Base-by-base conservation (phyloP, 2,113 vertebrate species). In the Pteropus alecto region DNA sequence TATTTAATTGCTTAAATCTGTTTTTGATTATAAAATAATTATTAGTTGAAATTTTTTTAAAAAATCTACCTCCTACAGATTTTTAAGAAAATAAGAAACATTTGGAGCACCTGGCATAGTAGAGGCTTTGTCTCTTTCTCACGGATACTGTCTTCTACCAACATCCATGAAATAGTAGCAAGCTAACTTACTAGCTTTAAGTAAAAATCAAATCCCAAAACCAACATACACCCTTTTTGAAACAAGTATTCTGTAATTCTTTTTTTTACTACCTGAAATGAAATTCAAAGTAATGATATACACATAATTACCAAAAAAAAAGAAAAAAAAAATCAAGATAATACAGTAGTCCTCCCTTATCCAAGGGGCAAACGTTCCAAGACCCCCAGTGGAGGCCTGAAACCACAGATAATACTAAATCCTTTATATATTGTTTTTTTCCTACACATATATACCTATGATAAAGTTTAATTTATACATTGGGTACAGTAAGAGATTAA, bases 1-100 rank as follows among this genome's bases (percentile, higher is more conserved):
- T 88, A 92, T 35, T 63, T 77, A 83, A 51, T 48, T 33, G 43
- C 41, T 61, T 54, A 67, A 24, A 3, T 46, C 30, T 81, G 63
- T 67, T 90, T 91, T 33, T 46, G 33, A 46, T 28, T 73, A 24
- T 77, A 89, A 89, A 73, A 63, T 28, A 83, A 46, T 28, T 21
- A 68, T 24, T 56, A 68, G 54, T 21, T 41, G 41, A 92, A 85
- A 73, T 2, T 5, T 38, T n/a, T n/a, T n/a, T n/a, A n/a, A 85
- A 43, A 51, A 15, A 65, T 65, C 26, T 78, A 78, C 26, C 43
- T 71, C 35, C 54, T 65, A 65, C 3, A 87, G 54, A 73, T 91
- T 88, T 82, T 71, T 84, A 48, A 94, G 78, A 93, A 93, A 90
- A 83, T n/a, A 84, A 91, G 68, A 79, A 56, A 58, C 56, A 87